Percentiles rank a stretch among this genome's conserved stretches.
phyloP scores from a whole-genome alignment of 2,888 invertebrate genomes.

The Lucinisca nassula region DNA sequence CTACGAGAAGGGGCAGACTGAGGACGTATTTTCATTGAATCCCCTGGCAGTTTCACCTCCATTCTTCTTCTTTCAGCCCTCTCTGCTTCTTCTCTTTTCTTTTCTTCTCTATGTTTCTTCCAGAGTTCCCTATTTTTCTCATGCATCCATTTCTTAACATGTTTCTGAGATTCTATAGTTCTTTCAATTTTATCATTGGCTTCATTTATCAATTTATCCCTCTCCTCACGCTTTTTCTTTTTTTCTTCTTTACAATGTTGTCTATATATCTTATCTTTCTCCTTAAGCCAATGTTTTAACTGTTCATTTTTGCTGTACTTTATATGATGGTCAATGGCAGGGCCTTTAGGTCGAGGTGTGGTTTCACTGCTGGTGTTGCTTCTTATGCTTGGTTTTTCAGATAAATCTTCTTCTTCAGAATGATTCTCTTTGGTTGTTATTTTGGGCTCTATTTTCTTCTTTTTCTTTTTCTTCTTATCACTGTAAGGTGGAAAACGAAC shows the following conservation, averaged over 20 bases:
- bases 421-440: constrained; percentile 54
- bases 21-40: constrained; percentile 63
- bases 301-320: constrained; percentile 74
- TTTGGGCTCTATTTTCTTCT: constrained; percentile 52
- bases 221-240: constrained; percentile 75
- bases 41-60: constrained; percentile 58
- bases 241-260: constrained; percentile 75
- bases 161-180: constrained; percentile 71
- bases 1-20: constrained; percentile 67
- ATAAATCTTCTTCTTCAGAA: constrained; percentile 61
- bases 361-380: constrained; percentile 46
- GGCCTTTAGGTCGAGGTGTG: constrained; percentile 39
- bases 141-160: constrained; percentile 79
- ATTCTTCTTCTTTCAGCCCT: constrained; percentile 18
- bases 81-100: constrained; percentile 32
- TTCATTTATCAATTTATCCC: constrained; percentile 73
- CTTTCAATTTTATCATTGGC: constrained; percentile 73
- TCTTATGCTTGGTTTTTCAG: constrained; percentile 57
- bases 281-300: constrained; percentile 75
- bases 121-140: constrained; percentile 77
- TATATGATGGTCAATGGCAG: constrained; percentile 71
- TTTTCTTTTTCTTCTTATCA: constrained; percentile 57
- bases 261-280: constrained; percentile 74
- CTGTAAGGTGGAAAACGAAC: constrained; percentile 53
- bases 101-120: constrained; percentile 69